A percentile compares a stretch with the other conserved stretches of the same genome.
Conservation (phyloP, 2,888 invertebrate species). For the Mesorhabditis spiculigera region DNA sequence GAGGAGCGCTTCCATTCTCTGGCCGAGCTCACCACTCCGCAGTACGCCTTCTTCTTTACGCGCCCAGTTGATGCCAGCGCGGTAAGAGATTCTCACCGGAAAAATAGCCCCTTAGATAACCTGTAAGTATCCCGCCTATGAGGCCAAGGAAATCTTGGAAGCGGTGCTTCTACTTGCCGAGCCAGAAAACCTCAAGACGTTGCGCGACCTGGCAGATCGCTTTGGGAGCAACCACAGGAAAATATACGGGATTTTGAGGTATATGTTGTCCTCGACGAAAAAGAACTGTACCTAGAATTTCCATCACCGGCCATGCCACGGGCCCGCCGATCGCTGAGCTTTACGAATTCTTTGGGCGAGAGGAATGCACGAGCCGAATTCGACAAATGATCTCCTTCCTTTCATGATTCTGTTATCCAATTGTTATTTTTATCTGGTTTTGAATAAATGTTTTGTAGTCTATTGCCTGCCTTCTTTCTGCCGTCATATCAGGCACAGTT, state of each 20-base stretch:
- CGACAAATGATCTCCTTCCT: constrained; percentile 15
- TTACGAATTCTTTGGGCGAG: constrained; percentile 40
- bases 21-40: neutral
- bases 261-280: neutral
- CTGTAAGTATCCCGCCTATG: neutral
- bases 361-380: constrained; percentile 31
- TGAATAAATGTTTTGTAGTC: no score
- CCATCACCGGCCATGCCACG: constrained; percentile 41
- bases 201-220: constrained; percentile 16
- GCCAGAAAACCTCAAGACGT: constrained; percentile 9
- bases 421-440: no score
- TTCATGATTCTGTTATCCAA: no score
- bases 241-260: constrained; percentile 15
- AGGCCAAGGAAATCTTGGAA: neutral
- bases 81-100: neutral
- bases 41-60: neutral
- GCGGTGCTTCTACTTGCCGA: constrained; percentile 14
- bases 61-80: neutral
- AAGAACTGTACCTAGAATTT: constrained; percentile 24
- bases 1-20: neutral
- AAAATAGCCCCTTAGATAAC: neutral
- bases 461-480: no score
- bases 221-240: constrained; percentile 19
- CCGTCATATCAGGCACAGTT: no score
- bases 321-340: constrained; percentile 54